These are phyloP conservation scores for Apeira syringaria DNA, from an alignment of 2,888 invertebrate genomes.

Conservation along the genomic window DNA sequence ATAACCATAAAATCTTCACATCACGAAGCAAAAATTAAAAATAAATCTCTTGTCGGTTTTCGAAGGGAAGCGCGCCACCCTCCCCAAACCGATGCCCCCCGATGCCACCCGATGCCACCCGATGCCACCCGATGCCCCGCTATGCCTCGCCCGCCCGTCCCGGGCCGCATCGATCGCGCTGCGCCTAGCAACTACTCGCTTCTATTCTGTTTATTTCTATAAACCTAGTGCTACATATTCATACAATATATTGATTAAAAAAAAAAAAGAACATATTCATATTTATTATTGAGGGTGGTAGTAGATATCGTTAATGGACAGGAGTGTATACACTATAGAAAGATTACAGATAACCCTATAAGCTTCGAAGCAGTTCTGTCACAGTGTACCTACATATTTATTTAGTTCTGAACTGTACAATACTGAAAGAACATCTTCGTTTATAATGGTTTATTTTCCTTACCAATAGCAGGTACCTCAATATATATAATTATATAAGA, in stretches of 20 bases:
- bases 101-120: conserved; percentile 14
- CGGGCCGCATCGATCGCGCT: conserved; percentile 37
- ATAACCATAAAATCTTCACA: conserved; percentile 23
- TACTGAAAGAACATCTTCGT: no score
- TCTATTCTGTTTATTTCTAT: conserved; percentile 1
- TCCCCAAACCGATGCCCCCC: conserved; percentile 7
- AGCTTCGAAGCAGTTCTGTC: no score
- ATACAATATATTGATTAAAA: conserved; percentile 1
- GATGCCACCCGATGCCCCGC: conserved; percentile 11
- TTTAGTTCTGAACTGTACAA: no score
- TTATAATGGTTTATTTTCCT: no score
- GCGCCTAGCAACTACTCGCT: conserved; percentile 39
- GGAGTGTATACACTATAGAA: no score
- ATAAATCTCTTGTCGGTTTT: conserved; percentile 34
- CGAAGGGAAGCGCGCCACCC: conserved; percentile 1
- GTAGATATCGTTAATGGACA: not conserved
- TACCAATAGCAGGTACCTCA: no score
- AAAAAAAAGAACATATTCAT: no score
- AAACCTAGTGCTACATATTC: conserved; percentile 1
- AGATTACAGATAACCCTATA: no score
- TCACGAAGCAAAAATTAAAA: conserved; percentile 45
- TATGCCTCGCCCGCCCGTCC: not conserved
- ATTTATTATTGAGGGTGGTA: no score
- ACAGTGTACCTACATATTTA: no score
- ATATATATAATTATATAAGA: no score